Percentiles rank a stretch among this genome's conserved stretches.
Evolutionary conservation across 1,140 invertebrate species (phyloP).

Genomic region (Galendromus occidentalis): DNA sequence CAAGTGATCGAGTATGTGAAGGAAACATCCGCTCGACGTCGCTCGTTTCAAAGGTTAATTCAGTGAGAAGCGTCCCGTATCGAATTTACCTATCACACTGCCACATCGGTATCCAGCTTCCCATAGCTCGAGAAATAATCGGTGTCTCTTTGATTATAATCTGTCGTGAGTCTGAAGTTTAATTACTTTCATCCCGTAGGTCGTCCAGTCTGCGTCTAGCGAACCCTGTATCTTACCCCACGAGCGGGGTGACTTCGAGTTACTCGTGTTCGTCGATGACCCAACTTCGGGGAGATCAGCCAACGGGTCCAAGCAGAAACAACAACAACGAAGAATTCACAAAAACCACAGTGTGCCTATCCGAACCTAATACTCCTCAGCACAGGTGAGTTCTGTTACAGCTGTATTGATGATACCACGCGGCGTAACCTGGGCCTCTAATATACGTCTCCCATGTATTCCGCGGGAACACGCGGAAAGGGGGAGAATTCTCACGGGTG

Average conservation of each 20-base stretch:
- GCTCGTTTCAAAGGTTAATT: not conserved
- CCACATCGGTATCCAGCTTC: not conserved
- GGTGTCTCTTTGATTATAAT: not conserved
- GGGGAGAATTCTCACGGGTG: no score
- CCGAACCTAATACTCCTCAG: not conserved
- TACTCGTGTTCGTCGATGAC: slow-evolving; percentile 9
- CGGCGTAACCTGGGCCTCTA: no score
- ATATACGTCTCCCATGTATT: no score
- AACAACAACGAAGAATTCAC: slow-evolving; percentile 10
- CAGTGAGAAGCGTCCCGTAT: not conserved
- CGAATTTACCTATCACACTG: not conserved
- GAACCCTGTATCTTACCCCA: not conserved
- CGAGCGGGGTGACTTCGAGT: not conserved
- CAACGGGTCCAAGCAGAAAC: not conserved
- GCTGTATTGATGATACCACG: no score
- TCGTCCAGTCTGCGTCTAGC: not conserved
- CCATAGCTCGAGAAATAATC: not conserved
- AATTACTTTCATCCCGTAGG: not conserved
- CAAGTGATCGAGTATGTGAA: slow-evolving; percentile 94
- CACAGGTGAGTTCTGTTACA: no score
- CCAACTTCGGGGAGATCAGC: not conserved
- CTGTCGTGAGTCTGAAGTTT: no score
- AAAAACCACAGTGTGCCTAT: slow-evolving; percentile 8
- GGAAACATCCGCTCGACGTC: slow-evolving; percentile 58
- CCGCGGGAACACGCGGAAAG: no score